Evolutionary conservation across 2,888 invertebrate genomes (phyloP), one percentile per base, ranked within the genome.

Genomic region (Plebejus anna): DNA sequence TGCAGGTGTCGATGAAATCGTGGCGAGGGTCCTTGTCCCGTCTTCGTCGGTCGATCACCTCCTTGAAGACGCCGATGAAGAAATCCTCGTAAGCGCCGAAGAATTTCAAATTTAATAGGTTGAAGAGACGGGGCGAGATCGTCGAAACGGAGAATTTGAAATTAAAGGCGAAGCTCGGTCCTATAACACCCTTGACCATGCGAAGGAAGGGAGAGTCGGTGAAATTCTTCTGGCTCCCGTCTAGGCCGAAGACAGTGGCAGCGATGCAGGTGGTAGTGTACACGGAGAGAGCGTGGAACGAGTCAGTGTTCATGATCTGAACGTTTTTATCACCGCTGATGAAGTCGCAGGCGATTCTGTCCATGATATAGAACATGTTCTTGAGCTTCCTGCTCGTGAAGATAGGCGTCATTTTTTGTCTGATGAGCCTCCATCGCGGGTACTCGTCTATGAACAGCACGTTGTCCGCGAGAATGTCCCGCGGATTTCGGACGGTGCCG

Each of bases 181-280:
- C 75, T 2, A 83, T 55, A 0, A 83, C 82, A 28, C 83, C 81
- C 76, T 78, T 80, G 1, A 81, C 84, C 79, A 87, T 84, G 55
- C 82, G 75, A 38, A 83, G 83, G 75, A 88, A 92, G 59, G 87
- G 89, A 1, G 84, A 92, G 42, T 92, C 85, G 75, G 88, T 88
- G 0, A 85, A 84, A 1, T 86, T 86, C 75, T 87, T 81, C 0
- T 85, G 84, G 70, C 87, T 80, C 1, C 85, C 83, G 9, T 85
- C 86, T 4, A 94, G 85, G 0, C 94, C 93, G 78, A 92, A 92
- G 1, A 91, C 88, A 1, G 89, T 84, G 0, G 87, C 88, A 0
- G 85, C 84, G 5, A 91, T 86, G 4, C 88, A 85, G 1, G 88
- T 87, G 73, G 84, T 81, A 71, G 86, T 85, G 78, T 84, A 89